Evolutionary conservation across 2,113 vertebrate species (phyloP).

Genomic region (Arizona elegans): DNA sequence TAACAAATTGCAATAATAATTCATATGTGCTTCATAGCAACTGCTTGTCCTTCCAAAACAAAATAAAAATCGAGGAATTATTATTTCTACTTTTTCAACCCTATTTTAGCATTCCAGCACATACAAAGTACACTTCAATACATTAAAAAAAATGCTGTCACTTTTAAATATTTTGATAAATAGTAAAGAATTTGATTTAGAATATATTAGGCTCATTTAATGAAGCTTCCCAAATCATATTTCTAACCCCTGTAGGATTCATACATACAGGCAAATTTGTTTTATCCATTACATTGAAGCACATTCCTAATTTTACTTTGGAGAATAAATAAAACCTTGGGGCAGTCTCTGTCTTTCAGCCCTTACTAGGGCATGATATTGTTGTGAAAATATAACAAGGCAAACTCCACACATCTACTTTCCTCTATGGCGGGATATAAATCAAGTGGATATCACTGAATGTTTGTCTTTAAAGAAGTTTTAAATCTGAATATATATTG

Average conservation of each 20-base stretch:
- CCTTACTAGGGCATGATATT: neutral
- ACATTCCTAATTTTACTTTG: neutral
- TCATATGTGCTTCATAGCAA: neutral
- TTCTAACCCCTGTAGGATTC: neutral
- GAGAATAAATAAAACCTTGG: neutral
- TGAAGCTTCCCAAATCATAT: neutral
- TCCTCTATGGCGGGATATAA: neutral
- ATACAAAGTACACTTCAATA: neutral
- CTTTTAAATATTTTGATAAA: neutral
- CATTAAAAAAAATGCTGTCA: neutral
- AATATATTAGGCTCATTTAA: neutral
- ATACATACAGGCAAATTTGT: neutral
- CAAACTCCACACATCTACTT: neutral
- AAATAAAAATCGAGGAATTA: neutral
- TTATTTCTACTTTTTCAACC: neutral
- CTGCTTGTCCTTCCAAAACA: neutral
- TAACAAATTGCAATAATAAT: neutral
- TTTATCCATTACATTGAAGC: neutral
- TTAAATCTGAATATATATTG: neutral
- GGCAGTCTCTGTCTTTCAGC: neutral
- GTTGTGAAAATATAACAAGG: neutral
- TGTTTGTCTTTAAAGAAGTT: neutral
- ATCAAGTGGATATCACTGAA: neutral
- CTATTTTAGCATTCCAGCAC: neutral
- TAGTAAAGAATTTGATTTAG: neutral